A percentile compares a stretch with the other conserved stretches of the same genome.
phyloP scores from a whole-genome alignment of 2,797 vertebrate species.

The Tiaroga cobitis region DNA sequence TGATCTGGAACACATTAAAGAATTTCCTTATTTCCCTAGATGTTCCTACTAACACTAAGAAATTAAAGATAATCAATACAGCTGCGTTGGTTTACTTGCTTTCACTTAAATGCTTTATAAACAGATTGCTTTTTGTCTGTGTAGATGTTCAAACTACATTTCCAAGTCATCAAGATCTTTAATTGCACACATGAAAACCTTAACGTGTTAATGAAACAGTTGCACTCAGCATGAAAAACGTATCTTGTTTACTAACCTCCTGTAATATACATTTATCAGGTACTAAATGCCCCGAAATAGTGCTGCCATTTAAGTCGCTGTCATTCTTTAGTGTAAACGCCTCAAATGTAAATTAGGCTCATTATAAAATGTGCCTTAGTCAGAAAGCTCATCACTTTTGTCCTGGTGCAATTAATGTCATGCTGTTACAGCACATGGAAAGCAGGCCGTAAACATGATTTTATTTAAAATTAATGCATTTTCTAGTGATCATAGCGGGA shows the following conservation, averaged over 20 bases:
- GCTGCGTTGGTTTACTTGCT: conserved; percentile 5
- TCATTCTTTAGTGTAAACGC: neutral
- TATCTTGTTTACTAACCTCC: neutral
- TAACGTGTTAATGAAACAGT: conserved; percentile 4
- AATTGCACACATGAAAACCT: neutral
- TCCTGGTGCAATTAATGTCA: conserved; percentile 3
- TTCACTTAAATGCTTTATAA: conserved; percentile 4
- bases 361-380: neutral
- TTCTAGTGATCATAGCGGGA: neutral
- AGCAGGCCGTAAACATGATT: neutral
- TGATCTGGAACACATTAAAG: conserved; percentile 15
- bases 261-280: neutral
- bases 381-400: neutral
- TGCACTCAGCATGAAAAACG: neutral
- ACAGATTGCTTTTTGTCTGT: conserved; percentile 6
- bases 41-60: conserved; percentile 11
- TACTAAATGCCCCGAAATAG: neutral
- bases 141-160: neutral
- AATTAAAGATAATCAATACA: conserved; percentile 31
- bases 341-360: conserved; percentile 10
- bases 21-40: conserved; percentile 25
- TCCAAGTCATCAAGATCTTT: conserved; percentile 21
- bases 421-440: conserved; percentile 4
- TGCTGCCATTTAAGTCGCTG: neutral
- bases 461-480: conserved; percentile 2